Conservation (phyloP, 2,113 vertebrate species). For the Rutilus rutilus region DNA sequence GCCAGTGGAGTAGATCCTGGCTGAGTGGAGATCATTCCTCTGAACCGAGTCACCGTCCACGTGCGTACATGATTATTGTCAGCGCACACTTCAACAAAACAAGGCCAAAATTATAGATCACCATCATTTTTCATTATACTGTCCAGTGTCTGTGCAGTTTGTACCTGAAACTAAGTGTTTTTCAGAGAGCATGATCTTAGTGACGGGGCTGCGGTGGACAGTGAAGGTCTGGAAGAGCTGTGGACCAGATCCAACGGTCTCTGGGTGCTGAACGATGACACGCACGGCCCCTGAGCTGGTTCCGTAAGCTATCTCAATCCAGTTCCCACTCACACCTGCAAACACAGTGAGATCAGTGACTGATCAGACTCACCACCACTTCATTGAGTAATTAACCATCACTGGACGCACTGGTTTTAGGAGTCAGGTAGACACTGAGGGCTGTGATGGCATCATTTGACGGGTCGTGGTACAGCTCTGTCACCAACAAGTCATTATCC, state of each 20-base stretch:
- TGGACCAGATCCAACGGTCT: constrained; percentile 94
- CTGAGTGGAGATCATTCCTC: constrained; percentile 98
- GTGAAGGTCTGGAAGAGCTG: constrained; percentile 98
- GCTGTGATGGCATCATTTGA: constrained; percentile 97
- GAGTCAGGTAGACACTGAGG: constrained; percentile 96
- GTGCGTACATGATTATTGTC: constrained; percentile 97
- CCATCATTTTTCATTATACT: not conserved
- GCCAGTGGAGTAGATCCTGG: constrained; percentile 95
- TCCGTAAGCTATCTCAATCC: constrained; percentile 97
- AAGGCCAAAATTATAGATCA: not conserved
- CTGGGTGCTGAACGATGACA: constrained; percentile 95
- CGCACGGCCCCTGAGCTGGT: constrained; percentile 95
- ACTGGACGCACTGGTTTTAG: constrained; percentile 90
- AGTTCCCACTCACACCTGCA: constrained; percentile 94
- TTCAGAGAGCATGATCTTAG: constrained; percentile 97
- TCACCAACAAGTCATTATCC: constrained; percentile 96
- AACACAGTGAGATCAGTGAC: not conserved
- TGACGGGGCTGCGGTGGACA: constrained; percentile 94
- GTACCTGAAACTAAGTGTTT: constrained; percentile 95
- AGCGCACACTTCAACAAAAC: constrained; percentile 84
- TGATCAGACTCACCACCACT: not conserved
- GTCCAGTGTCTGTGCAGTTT: not conserved
- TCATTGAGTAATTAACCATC: not conserved
- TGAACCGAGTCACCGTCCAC: constrained; percentile 95
- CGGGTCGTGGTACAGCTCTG: constrained; percentile 94